phyloP scores from a whole-genome alignment of 2,888 invertebrate genomes.

The Euplagia quadripunctaria region DNA sequence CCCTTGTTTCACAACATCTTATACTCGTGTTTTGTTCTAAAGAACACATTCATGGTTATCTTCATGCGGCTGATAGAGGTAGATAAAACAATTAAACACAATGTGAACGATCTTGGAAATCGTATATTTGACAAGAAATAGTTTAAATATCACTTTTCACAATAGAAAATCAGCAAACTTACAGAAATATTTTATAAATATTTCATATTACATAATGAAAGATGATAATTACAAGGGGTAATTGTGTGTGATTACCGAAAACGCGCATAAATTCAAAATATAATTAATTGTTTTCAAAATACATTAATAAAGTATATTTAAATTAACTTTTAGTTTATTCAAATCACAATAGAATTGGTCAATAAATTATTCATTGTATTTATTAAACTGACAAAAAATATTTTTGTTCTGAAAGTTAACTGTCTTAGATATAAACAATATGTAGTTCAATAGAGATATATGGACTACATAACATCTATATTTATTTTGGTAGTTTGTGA shows the following conservation, averaged over 20 bases:
- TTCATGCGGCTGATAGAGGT: background rate
- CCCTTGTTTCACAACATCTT: no score
- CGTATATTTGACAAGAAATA: slow-evolving; percentile 79
- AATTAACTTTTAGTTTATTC: background rate
- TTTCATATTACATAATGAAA: slow-evolving; percentile 17
- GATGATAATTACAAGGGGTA: background rate
- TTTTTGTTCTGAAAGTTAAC: no score
- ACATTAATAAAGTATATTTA: background rate
- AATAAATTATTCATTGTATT: no score
- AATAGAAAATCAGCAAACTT: slow-evolving; percentile 62
- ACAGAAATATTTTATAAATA: slow-evolving; percentile 45
- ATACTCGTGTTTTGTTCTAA: no score
- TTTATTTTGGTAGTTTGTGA: no score
- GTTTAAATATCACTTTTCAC: slow-evolving; percentile 77
- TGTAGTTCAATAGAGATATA: no score
- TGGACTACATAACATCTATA: no score
- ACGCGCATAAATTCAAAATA: slow-evolving; percentile 3
- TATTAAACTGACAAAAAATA: no score
- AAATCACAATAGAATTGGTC: no score
- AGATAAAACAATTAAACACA: slow-evolving; percentile 48
- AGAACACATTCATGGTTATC: no score
- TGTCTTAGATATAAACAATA: no score
- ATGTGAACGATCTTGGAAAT: slow-evolving; percentile 68
- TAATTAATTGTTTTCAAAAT: background rate
- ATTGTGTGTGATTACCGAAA: background rate